A percentile compares a stretch with the other conserved stretches of the same genome.
phyloP scores from a whole-genome alignment of 2,888 invertebrate species.

The Mythimna pallens region DNA sequence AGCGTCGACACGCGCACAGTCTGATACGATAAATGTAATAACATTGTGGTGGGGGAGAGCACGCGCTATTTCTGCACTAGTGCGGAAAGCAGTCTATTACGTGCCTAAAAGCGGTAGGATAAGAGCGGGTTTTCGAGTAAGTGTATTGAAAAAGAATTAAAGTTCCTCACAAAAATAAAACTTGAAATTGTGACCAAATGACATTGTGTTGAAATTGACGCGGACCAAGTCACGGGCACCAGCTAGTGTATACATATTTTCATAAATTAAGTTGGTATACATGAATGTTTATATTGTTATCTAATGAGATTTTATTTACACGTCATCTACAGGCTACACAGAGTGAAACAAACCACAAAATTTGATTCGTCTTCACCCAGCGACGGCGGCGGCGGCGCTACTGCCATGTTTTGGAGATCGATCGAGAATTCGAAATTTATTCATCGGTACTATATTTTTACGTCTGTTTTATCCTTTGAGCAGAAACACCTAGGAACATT shows the following conservation, averaged over 20 bases:
- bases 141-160: too few relatives aligned
- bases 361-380: background rate
- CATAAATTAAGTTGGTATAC: background rate
- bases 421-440: constrained; percentile 12
- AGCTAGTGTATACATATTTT: constrained; percentile 10
- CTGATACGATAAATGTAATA: too few relatives aligned
- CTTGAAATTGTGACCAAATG: too few relatives aligned
- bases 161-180: too few relatives aligned
- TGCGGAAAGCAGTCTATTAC: too few relatives aligned
- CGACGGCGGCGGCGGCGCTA: background rate
- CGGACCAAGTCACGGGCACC: background rate
- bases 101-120: too few relatives aligned
- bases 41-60: too few relatives aligned
- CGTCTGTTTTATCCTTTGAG: background rate
- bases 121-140: too few relatives aligned
- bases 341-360: constrained; percentile 2
- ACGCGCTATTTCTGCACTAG: too few relatives aligned
- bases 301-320: constrained; percentile 5
- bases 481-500: constrained; percentile 10
- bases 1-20: too few relatives aligned
- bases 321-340: constrained; percentile 2
- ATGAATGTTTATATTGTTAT: constrained; percentile 20
- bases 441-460: constrained; percentile 5
- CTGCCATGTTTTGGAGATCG: constrained; percentile 7
- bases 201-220: too few relatives aligned